A percentile compares a stretch with the other conserved stretches of the same genome.
Evolutionary conservation across 2,797 vertebrate genomes (phyloP).

Genomic region (Poeciliopsis infans): DNA sequence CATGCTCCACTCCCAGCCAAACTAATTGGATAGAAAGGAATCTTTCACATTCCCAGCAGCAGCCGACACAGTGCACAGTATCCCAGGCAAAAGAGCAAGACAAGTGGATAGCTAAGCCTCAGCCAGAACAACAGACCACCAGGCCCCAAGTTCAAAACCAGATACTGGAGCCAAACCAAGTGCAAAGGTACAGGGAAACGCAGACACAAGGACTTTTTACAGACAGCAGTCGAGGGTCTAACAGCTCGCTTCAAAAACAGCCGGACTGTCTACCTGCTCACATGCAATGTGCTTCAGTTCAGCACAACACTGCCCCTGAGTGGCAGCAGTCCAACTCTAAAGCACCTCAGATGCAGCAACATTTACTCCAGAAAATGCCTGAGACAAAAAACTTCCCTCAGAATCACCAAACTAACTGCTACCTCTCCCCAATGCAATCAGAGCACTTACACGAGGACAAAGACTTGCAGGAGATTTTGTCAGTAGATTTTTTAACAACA

Average conservation of each 20-base stretch:
- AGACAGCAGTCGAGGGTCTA: slow-evolving; percentile 71
- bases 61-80: slow-evolving; percentile 55
- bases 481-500: slow-evolving; percentile 79
- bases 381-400: slow-evolving; percentile 77
- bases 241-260: slow-evolving; percentile 72
- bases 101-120: slow-evolving; percentile 77
- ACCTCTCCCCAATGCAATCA: slow-evolving; percentile 75
- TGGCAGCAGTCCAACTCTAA: slow-evolving; percentile 81
- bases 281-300: slow-evolving; percentile 70
- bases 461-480: slow-evolving; percentile 81
- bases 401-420: slow-evolving; percentile 70
- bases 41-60: slow-evolving; percentile 73
- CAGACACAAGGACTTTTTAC: slow-evolving; percentile 76
- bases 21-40: slow-evolving; percentile 86
- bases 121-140: slow-evolving; percentile 73
- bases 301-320: slow-evolving; percentile 78
- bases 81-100: slow-evolving; percentile 73
- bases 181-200: slow-evolving; percentile 63
- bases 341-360: slow-evolving; percentile 70
- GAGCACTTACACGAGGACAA: slow-evolving; percentile 85
- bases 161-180: slow-evolving; percentile 76
- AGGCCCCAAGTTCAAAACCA: slow-evolving; percentile 76
- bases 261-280: slow-evolving; percentile 77
- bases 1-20: slow-evolving; percentile 66
- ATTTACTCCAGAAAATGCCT: slow-evolving; percentile 66